A percentile compares a stretch with the other conserved stretches of the same genome.
phyloP scores from a whole-genome alignment of 2,888 invertebrate genomes.

The Unio pictorum region DNA sequence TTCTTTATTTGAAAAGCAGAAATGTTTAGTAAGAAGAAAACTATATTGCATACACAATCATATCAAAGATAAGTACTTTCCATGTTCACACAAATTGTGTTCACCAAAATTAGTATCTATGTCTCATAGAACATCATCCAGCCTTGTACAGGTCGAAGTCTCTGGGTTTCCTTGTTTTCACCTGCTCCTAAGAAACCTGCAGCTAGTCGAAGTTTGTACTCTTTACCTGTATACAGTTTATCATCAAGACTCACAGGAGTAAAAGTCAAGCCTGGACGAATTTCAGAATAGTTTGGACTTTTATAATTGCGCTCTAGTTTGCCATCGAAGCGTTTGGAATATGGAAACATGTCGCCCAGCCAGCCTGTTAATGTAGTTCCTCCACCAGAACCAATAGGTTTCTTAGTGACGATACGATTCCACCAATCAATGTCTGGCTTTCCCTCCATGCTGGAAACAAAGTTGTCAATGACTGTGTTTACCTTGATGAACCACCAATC shows the following conservation, averaged over 20 bases:
- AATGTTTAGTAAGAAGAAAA: too few species aligned
- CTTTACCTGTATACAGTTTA: neutral
- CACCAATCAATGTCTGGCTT: neutral
- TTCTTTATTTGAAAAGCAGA: too few species aligned
- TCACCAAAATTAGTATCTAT: too few species aligned
- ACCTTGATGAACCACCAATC: neutral
- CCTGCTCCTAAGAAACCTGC: neutral
- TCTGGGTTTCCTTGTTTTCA: neutral
- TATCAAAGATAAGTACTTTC: too few species aligned
- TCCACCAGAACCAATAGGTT: neutral
- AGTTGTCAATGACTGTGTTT: neutral
- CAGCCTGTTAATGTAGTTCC: neutral
- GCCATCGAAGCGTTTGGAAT: neutral
- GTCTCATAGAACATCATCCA: neutral
- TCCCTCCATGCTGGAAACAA: neutral
- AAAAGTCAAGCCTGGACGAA: neutral
- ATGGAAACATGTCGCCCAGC: neutral
- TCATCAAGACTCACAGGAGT: neutral
- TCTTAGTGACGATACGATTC: neutral
- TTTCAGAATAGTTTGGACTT: neutral
- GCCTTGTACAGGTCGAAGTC: constrained; percentile 1
- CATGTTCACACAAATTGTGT: too few species aligned
- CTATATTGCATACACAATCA: too few species aligned
- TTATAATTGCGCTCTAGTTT: neutral
- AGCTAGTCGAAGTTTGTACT: neutral